phyloP scores from a whole-genome alignment of 2,113 vertebrate species.

The Labeo rohita region DNA sequence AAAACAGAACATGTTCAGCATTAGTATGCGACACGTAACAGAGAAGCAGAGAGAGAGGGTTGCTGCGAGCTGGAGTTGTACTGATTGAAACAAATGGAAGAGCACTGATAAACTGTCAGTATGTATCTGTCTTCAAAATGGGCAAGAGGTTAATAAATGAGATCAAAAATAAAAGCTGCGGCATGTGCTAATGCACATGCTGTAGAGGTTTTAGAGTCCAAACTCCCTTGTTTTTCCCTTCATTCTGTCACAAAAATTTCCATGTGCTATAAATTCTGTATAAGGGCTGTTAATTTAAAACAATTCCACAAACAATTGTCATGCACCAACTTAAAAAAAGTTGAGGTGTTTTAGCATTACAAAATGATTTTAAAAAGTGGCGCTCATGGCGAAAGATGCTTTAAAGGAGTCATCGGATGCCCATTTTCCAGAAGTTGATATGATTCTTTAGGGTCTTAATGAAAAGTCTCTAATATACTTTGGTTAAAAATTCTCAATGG shows the following conservation, averaged over 20 bases:
- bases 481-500: too few species aligned
- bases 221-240: not conserved
- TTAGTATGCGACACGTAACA: constrained; percentile 18
- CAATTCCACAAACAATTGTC: too few species aligned
- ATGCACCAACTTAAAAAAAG: too few species aligned
- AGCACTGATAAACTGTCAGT: not conserved
- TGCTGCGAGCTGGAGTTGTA: not conserved
- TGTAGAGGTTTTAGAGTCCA: not conserved
- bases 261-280: not conserved
- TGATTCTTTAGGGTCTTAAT: too few species aligned
- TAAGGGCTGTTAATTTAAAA: not conserved
- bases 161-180: not conserved
- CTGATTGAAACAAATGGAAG: constrained; percentile 12
- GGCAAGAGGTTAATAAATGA: constrained; percentile 7
- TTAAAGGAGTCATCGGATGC: not conserved
- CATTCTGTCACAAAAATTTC: not conserved
- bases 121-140: constrained; percentile 6
- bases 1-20: constrained; percentile 1
- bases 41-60: not conserved
- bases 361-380: not conserved
- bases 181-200: not conserved
- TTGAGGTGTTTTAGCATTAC: not conserved
- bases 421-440: not conserved
- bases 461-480: too few species aligned
- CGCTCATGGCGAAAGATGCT: not conserved